Percentiles rank a stretch among this genome's conserved stretches.
These are phyloP conservation scores for Scytalopus superciliaris DNA, from an alignment of 2,113 vertebrate species.

Conservation along the genomic window DNA sequence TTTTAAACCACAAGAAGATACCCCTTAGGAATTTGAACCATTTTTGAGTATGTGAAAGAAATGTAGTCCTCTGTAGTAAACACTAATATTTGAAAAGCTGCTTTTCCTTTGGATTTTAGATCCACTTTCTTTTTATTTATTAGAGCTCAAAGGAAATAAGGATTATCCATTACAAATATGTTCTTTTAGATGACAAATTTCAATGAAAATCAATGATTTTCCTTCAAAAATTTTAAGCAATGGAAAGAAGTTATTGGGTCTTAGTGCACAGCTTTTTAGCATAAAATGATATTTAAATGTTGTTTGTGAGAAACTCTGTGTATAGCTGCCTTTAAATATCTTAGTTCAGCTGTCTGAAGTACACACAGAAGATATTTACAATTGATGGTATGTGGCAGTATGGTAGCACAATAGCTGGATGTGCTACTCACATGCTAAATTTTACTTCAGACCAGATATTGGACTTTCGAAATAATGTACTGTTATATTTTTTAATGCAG, in stretches of 20 bases:
- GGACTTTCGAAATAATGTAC: background rate
- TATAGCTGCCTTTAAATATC: background rate
- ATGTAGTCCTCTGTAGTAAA: conserved; percentile 54
- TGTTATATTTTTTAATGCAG: background rate
- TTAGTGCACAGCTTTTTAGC: background rate
- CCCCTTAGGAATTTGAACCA: conserved; percentile 67
- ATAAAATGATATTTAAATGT: background rate
- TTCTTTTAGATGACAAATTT: conserved; percentile 12
- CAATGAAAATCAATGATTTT: background rate
- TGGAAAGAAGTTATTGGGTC: background rate
- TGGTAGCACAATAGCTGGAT: background rate
- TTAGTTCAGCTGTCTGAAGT: background rate
- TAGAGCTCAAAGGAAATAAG: background rate
- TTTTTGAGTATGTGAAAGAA: conserved; percentile 70
- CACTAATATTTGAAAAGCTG: conserved; percentile 49
- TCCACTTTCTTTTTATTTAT: conserved; percentile 36
- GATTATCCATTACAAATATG: conserved; percentile 2
- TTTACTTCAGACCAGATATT: conserved; percentile 3
- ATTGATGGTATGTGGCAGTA: background rate
- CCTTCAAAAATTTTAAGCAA: background rate
- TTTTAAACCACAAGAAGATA: conserved; percentile 73
- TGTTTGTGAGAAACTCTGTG: background rate
- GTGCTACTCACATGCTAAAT: background rate
- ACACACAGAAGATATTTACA: background rate
- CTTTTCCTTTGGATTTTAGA: conserved; percentile 40